Conservation (phyloP, 2,888 invertebrate genomes). For the Cloeon dipterum region DNA sequence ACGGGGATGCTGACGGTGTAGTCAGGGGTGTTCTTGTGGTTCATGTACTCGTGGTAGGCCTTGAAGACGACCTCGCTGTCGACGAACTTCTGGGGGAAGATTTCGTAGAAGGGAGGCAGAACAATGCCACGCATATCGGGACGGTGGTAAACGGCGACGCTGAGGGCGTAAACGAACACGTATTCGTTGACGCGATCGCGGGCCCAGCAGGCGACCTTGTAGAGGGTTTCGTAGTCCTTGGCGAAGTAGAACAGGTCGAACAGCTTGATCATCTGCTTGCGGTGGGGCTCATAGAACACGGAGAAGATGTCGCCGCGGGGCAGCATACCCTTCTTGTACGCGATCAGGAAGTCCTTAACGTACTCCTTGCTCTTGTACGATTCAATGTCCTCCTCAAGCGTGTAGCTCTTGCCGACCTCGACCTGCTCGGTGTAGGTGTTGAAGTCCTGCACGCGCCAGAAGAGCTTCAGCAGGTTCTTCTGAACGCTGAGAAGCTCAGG, state of each 20-base stretch:
- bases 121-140: conserved; percentile 29
- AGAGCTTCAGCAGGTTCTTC: conserved; percentile 28
- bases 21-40: conserved; percentile 9
- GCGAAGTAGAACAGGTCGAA: conserved; percentile 44
- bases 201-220: conserved; percentile 39
- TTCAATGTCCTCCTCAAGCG: conserved; percentile 30
- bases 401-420: conserved; percentile 30
- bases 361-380: conserved; percentile 31
- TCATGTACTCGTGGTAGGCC: conserved; percentile 9
- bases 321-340: conserved; percentile 29
- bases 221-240: conserved; percentile 45
- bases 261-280: conserved; percentile 34
- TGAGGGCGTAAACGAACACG: conserved; percentile 36
- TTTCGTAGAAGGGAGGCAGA: conserved; percentile 42
- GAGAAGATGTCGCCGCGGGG: conserved; percentile 36
- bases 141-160: conserved; percentile 32
- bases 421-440: conserved; percentile 25
- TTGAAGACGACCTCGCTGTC: conserved; percentile 32
- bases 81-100: conserved; percentile 37
- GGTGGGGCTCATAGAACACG: conserved; percentile 31
- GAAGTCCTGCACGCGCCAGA: conserved; percentile 38
- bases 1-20: conserved; percentile 23
- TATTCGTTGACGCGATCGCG: conserved; percentile 36
- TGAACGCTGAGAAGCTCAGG: conserved; percentile 14
- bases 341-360: conserved; percentile 28